A percentile compares a stretch with the other conserved stretches of the same genome.
Conservation (phyloP, 2,113 vertebrate genomes). For the Microcebus jonahi region DNA sequence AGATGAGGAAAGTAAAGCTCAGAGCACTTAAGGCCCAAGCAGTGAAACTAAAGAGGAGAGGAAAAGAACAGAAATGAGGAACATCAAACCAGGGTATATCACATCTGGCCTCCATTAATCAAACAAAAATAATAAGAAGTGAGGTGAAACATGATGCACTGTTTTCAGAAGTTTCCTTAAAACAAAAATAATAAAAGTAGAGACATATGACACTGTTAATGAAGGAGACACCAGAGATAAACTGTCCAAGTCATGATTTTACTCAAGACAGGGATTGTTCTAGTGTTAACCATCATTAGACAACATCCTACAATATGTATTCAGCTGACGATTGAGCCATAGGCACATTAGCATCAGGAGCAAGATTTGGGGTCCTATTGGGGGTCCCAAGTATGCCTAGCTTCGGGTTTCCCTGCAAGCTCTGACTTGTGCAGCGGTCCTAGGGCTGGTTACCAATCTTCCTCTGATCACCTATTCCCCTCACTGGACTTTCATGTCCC, state of each 20-base stretch:
- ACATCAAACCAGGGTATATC: not conserved
- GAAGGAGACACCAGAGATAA: not conserved
- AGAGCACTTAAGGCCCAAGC: too few species aligned
- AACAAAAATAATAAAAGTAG: not conserved
- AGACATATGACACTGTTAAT: too few species aligned
- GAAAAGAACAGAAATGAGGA: not conserved
- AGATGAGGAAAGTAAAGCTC: not conserved
- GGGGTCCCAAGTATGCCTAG: not conserved
- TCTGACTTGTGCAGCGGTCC: accelerated
- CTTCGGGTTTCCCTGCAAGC: not conserved
- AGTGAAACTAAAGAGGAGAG: not conserved
- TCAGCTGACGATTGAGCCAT: too few species aligned
- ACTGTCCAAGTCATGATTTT: not conserved
- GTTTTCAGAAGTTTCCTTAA: not conserved
- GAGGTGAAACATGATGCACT: not conserved
- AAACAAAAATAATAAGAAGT: not conserved
- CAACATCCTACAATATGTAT: not conserved
- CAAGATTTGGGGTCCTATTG: not conserved
- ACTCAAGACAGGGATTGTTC: not conserved
- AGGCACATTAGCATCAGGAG: not conserved
- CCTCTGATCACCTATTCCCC: too few species aligned
- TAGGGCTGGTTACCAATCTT: not conserved
- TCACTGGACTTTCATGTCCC: not conserved
- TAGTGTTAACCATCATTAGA: too few species aligned
- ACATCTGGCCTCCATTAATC: not conserved